A percentile compares a stretch with the other conserved stretches of the same genome.
These are phyloP conservation scores for Notiomystis cincta DNA, from an alignment of 2,113 vertebrate genomes.

Conservation along the genomic window DNA sequence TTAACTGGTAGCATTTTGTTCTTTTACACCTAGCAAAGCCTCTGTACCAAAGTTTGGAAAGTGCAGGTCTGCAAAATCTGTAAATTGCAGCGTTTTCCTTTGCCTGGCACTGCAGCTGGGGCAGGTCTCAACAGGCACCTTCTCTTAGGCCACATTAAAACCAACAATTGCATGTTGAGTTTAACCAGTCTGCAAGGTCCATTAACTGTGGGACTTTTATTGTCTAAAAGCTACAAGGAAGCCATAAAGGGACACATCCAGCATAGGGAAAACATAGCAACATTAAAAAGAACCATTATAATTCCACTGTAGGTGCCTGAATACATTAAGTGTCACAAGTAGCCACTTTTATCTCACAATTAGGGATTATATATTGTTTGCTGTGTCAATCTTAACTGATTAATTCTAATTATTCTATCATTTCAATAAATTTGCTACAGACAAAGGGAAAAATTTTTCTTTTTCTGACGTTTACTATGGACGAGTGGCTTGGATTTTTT, in stretches of 20 bases:
- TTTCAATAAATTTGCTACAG: not conserved
- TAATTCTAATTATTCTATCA: slow-evolving; percentile 20
- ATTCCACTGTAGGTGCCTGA: slow-evolving; percentile 29
- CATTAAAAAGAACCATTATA: slow-evolving; percentile 34
- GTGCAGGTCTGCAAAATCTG: not conserved
- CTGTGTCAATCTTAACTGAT: not conserved
- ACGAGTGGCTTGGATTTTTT: accelerated
- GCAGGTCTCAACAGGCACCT: slow-evolving; percentile 36
- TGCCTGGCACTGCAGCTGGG: not conserved
- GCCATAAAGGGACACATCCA: slow-evolving; percentile 29
- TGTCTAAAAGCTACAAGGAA: slow-evolving; percentile 52
- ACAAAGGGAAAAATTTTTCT: accelerated
- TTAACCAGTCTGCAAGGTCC: slow-evolving; percentile 42
- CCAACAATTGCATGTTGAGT: slow-evolving; percentile 46
- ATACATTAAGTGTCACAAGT: slow-evolving; percentile 40
- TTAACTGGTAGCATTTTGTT: not conserved
- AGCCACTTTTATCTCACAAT: slow-evolving; percentile 31
- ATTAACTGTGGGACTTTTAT: slow-evolving; percentile 57
- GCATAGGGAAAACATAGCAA: slow-evolving; percentile 39
- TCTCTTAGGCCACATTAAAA: slow-evolving; percentile 51
- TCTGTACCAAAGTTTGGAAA: not conserved
- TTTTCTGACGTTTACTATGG: not conserved
- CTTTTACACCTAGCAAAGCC: not conserved
- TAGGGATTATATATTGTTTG: slow-evolving; percentile 10
- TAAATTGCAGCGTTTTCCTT: not conserved